Percentiles rank a stretch among this genome's conserved stretches.
phyloP scores from a whole-genome alignment of 92 coral and sea anemone genomes.

The Scolanthus callimorphus region DNA sequence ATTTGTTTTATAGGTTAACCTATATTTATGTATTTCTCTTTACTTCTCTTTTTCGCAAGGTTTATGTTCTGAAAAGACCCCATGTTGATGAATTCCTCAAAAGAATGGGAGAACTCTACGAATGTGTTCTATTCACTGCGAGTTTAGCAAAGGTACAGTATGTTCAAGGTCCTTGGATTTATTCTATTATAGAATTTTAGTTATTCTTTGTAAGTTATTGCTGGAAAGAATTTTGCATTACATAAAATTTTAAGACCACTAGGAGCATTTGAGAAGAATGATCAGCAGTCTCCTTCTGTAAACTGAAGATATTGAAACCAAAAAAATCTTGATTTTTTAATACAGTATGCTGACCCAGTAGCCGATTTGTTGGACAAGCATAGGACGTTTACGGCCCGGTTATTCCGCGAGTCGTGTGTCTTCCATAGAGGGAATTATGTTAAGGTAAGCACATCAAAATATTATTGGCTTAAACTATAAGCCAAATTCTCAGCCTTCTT shows the following conservation, averaged over 20 bases:
- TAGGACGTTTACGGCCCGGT: slow-evolving; percentile 81
- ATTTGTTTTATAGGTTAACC: too few relatives aligned
- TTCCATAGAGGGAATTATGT: slow-evolving; percentile 97
- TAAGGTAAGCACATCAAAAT: too few relatives aligned
- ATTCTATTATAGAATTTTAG: neutral
- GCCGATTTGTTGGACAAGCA: slow-evolving; percentile 92
- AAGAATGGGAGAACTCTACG: slow-evolving; percentile 91
- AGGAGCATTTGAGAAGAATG: too few relatives aligned
- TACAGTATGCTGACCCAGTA: slow-evolving; percentile 99
- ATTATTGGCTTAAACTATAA: too few relatives aligned
- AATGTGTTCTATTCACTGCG: slow-evolving; percentile 98
- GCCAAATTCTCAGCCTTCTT: too few relatives aligned
- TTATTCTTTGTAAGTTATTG: neutral
- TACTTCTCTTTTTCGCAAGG: slow-evolving; percentile 52
- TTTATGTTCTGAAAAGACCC: slow-evolving; percentile 94
- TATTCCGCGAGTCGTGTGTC: slow-evolving; percentile 97
- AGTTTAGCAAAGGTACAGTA: slow-evolving; percentile 91
- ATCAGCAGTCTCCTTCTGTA: neutral
- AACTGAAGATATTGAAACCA: neutral
- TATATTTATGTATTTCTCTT: too few relatives aligned
- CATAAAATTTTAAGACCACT: too few relatives aligned
- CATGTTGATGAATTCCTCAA: slow-evolving; percentile 96
- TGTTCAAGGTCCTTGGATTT: neutral
- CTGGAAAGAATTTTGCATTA: neutral
- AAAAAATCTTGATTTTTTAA: neutral